These are phyloP conservation scores for Patella depressa DNA, from an alignment of 2,888 invertebrate species.

Conservation along the genomic window DNA sequence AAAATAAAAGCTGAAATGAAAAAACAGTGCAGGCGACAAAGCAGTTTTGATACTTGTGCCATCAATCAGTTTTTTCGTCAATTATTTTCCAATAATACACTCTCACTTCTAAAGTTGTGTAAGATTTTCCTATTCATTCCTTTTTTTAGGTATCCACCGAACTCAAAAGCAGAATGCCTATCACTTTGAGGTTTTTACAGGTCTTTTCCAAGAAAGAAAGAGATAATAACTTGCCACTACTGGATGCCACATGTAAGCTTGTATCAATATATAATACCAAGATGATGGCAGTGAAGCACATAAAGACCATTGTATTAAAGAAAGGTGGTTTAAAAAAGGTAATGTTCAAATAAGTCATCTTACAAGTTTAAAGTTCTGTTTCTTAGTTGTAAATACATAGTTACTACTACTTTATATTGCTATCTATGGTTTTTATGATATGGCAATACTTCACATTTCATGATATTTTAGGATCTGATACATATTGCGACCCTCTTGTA, in stretches of 20 bases:
- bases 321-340: not conserved
- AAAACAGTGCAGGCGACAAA: not conserved
- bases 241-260: not conserved
- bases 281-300: slow-evolving; percentile 3
- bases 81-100: slow-evolving; percentile 6
- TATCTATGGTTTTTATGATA: too few species aligned
- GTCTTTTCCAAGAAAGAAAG: slow-evolving; percentile 1
- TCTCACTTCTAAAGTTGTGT: slow-evolving; percentile 3
- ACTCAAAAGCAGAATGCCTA: slow-evolving; percentile 6
- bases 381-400: not conserved
- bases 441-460: too few species aligned
- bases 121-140: not conserved
- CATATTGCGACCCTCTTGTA: too few species aligned
- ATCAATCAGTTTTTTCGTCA: not conserved
- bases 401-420: too few species aligned
- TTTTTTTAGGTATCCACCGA: not conserved
- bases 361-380: not conserved
- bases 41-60: not conserved
- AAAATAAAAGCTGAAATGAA: not conserved
- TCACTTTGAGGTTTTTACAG: not conserved
- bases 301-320: slow-evolving; percentile 6
- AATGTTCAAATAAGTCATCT: not conserved
- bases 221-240: slow-evolving; percentile 1
- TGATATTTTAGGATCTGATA: too few species aligned
- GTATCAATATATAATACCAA: slow-evolving; percentile 6